These are phyloP conservation scores for Epiblema foenella DNA, from an alignment of 2,888 invertebrate genomes.

Conservation along the genomic window DNA sequence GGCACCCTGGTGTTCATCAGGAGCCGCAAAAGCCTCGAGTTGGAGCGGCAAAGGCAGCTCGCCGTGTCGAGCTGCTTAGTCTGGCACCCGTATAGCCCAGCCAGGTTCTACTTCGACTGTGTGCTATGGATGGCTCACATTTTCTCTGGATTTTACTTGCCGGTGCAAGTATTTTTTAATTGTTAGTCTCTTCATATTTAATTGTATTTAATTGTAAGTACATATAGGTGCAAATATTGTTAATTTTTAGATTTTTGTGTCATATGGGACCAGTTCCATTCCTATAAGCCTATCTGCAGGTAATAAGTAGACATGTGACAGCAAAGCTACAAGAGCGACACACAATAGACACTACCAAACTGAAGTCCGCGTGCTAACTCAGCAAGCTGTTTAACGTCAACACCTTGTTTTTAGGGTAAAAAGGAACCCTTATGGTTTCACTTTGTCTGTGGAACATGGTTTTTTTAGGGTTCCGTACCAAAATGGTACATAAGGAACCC, in stretches of 20 bases:
- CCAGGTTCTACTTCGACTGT: slow-evolving; percentile 61
- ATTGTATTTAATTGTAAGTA: background rate
- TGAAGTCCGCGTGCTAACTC: background rate
- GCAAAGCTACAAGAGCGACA: background rate
- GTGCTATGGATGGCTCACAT: slow-evolving; percentile 51
- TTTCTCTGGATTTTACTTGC: slow-evolving; percentile 58
- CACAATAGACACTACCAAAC: too few relatives aligned
- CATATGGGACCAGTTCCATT: background rate
- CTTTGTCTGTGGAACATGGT: too few relatives aligned
- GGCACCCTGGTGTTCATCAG: slow-evolving; percentile 57
- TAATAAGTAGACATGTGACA: background rate
- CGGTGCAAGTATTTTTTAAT: slow-evolving; percentile 61
- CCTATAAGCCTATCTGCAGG: background rate
- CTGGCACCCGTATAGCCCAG: slow-evolving; percentile 70
- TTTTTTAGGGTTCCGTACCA: too few relatives aligned
- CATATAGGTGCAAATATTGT: background rate
- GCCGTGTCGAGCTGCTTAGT: slow-evolving; percentile 50
- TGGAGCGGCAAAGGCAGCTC: slow-evolving; percentile 60
- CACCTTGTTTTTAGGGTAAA: too few relatives aligned
- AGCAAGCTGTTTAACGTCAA: background rate
- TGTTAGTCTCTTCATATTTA: slow-evolving; percentile 56
- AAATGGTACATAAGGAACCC: too few relatives aligned
- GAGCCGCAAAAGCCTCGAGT: slow-evolving; percentile 57
- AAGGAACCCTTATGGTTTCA: too few relatives aligned
- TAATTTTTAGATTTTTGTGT: background rate